A percentile compares a stretch with the other conserved stretches of the same genome.
These are phyloP conservation scores for Atta texana DNA, from an alignment of 1,140 invertebrate genomes.

Conservation along the genomic window DNA sequence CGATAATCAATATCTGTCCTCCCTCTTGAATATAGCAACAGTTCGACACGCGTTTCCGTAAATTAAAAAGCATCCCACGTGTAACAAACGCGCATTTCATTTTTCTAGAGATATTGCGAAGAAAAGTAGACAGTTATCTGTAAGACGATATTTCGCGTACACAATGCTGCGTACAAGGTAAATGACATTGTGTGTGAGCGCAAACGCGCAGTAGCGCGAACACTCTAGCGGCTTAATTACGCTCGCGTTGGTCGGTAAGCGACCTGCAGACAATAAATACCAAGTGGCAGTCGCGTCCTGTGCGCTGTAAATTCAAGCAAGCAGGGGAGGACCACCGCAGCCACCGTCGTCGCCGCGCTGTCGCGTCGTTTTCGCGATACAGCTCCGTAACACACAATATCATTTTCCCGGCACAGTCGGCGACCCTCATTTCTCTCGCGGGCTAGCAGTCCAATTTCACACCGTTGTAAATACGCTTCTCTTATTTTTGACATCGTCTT, in stretches of 20 bases:
- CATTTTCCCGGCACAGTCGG: conserved; percentile 80
- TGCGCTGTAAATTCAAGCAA: conserved; percentile 68
- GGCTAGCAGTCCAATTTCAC: conserved; percentile 85
- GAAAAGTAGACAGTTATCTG: conserved; percentile 17
- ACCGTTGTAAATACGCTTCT: conserved; percentile 85
- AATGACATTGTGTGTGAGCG: conserved; percentile 9
- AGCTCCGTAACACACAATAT: conserved; percentile 78
- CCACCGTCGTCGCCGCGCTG: conserved; percentile 41
- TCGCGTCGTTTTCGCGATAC: conserved; percentile 73
- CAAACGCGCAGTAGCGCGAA: conserved; percentile 18
- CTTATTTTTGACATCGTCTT: conserved; percentile 82
- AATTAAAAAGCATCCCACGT: conserved; percentile 43
- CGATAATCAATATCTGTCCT: conserved; percentile 50
- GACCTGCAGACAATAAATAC: conserved; percentile 71
- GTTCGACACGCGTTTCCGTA: background rate
- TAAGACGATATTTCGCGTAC: conserved; percentile 15
- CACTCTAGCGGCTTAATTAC: conserved; percentile 58
- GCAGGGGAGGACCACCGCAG: conserved; percentile 25
- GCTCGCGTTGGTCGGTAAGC: conserved; percentile 49
- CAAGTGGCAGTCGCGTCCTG: conserved; percentile 65
- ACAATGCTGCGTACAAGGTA: background rate
- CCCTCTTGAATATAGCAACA: background rate
- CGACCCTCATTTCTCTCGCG: conserved; percentile 81
- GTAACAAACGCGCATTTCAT: background rate
- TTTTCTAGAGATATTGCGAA: background rate